Evolutionary conservation across 2,888 invertebrate species (phyloP).

Genomic region (Diadegma fenestrale): DNA sequence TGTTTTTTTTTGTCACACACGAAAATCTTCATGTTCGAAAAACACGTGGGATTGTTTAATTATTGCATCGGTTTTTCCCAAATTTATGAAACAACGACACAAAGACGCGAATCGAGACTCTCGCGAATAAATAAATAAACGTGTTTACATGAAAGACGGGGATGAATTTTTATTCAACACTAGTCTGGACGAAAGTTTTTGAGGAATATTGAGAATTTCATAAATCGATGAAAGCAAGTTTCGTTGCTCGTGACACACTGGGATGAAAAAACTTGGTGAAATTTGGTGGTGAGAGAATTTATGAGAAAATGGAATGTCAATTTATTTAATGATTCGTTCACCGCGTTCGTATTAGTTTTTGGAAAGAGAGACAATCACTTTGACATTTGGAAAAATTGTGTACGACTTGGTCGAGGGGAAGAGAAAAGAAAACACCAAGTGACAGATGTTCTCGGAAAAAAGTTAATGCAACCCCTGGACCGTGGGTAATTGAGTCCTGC

Average conservation of each 20-base stretch:
- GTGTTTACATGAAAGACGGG: neutral
- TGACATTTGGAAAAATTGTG: neutral
- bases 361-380: neutral
- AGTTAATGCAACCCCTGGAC: constrained; percentile 1
- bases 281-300: neutral
- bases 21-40: neutral
- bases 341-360: neutral
- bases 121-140: neutral
- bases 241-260: neutral
- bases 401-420: neutral
- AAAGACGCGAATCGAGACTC: neutral
- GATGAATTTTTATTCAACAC: neutral
- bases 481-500: constrained; percentile 33
- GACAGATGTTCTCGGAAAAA: neutral
- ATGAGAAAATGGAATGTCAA: neutral
- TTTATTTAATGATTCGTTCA: neutral
- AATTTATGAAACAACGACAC: neutral
- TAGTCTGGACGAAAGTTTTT: neutral
- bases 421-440: neutral
- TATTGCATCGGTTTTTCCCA: neutral
- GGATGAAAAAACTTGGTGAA: neutral
- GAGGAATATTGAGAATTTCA: neutral
- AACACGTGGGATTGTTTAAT: neutral
- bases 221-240: neutral
- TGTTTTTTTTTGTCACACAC: neutral